Conservation (phyloP, 2,888 invertebrate genomes). For the Slavum lentiscoides region DNA sequence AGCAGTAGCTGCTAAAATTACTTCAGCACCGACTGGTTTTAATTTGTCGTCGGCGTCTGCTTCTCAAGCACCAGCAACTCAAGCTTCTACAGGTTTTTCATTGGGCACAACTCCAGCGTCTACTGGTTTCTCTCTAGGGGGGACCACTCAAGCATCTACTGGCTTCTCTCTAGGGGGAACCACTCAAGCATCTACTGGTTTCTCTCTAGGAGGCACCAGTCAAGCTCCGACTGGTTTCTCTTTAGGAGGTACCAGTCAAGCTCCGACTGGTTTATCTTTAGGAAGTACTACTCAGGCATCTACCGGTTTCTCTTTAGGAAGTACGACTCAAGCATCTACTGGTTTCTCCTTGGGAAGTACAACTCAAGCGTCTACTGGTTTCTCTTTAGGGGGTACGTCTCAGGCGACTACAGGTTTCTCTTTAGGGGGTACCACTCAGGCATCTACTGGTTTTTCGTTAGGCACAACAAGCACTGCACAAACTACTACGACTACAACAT, state of each 20-base stretch:
- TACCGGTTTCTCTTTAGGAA: constrained; percentile 14
- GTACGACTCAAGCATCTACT: constrained; percentile 48
- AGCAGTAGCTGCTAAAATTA: not conserved
- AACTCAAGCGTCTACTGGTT: constrained; percentile 55
- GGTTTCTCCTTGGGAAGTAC: constrained; percentile 56
- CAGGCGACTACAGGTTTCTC: constrained; percentile 57
- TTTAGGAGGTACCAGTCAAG: constrained; percentile 54
- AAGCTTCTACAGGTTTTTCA: constrained; percentile 56
- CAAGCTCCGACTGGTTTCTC: constrained; percentile 55
- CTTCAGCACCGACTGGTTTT: constrained; percentile 11
- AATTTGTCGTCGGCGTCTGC: constrained; percentile 57
- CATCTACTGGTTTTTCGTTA: constrained; percentile 21
- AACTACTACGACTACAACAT: constrained; percentile 23
- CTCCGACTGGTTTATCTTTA: constrained; percentile 57
- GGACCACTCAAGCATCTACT: constrained; percentile 45
- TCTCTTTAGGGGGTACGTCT: constrained; percentile 56
- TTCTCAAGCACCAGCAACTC: constrained; percentile 53
- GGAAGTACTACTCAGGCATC: constrained; percentile 28
- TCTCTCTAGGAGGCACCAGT: constrained; percentile 53
- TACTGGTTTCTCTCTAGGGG: constrained; percentile 54
- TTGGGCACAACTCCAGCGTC: constrained; percentile 55
- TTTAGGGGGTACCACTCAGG: constrained; percentile 45
- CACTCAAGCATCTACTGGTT: constrained; percentile 56
- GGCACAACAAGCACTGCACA: constrained; percentile 14
- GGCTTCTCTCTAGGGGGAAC: constrained; percentile 57